Evolutionary conservation across 2,113 vertebrate species (phyloP).

Genomic region (Willisornis vidua): DNA sequence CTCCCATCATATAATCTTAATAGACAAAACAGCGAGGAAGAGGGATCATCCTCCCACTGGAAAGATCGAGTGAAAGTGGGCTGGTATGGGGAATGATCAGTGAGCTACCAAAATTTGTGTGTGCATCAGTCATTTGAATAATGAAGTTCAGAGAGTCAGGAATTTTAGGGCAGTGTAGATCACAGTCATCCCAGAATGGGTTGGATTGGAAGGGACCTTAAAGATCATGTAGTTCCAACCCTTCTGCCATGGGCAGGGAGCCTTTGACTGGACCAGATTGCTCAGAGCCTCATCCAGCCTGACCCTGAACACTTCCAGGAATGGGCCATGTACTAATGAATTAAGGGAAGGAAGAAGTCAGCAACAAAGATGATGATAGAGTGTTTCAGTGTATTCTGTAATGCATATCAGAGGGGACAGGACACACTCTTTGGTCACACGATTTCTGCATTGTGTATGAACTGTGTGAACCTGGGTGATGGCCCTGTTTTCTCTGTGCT

Average conservation of each 20-base stretch:
- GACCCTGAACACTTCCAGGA: neutral
- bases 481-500: neutral
- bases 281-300: neutral
- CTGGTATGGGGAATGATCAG: neutral
- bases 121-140: neutral
- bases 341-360: neutral
- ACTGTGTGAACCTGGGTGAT: neutral
- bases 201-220: neutral
- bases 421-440: neutral
- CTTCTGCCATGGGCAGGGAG: neutral
- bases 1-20: neutral
- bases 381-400: neutral
- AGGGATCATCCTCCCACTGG: neutral
- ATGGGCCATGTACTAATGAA: neutral
- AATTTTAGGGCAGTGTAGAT: neutral
- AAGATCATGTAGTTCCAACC: neutral
- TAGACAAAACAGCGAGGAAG: neutral
- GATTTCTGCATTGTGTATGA: neutral
- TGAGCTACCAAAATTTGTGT: neutral
- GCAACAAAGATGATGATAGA: neutral
- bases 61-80: neutral
- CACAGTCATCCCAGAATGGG: neutral
- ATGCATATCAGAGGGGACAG: neutral
- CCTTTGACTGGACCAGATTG: neutral
- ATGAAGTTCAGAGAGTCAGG: neutral